Percentiles rank a stretch among this genome's conserved stretches.
Conservation (phyloP, 2,797 vertebrate species). For the Phaenicophaeus curvirostris region DNA sequence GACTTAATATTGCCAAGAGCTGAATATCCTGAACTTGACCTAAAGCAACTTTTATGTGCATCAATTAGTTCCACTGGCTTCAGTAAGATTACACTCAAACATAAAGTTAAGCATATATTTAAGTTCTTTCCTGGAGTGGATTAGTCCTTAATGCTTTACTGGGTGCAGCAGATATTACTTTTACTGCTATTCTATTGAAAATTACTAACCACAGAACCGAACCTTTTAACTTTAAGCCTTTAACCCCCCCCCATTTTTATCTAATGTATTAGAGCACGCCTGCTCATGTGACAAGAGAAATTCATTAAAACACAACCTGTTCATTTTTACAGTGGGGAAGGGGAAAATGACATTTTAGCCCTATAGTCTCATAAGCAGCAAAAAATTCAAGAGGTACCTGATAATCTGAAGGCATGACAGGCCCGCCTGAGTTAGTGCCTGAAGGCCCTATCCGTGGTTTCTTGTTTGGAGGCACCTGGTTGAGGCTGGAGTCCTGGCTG, state of each 20-base stretch:
- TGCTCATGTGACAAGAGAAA: not conserved
- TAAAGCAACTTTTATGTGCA: not conserved
- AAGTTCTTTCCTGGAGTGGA: not conserved
- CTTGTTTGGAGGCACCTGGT: slow-evolving; percentile 93
- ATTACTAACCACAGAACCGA: not conserved
- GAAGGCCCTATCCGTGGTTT: slow-evolving; percentile 93
- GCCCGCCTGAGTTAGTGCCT: slow-evolving; percentile 87
- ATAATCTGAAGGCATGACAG: slow-evolving; percentile 92
- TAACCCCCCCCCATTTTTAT: not conserved
- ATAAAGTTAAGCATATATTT: not conserved
- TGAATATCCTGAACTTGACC: not conserved
- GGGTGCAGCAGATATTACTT: not conserved
- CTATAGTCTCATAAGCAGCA: not conserved
- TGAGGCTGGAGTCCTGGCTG: slow-evolving; percentile 85
- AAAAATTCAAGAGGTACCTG: slow-evolving; percentile 81
- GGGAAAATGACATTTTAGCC: rapidly evolving
- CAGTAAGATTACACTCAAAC: not conserved
- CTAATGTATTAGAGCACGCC: not conserved
- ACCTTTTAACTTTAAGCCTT: not conserved
- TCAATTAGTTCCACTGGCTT: not conserved
- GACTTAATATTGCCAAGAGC: not conserved
- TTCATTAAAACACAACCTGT: rapidly evolving
- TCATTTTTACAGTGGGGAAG: not conserved
- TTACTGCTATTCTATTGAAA: not conserved
- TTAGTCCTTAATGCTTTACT: not conserved